These are phyloP conservation scores for Bombycilla garrulus DNA, from an alignment of 2,113 vertebrate genomes.

Conservation along the genomic window DNA sequence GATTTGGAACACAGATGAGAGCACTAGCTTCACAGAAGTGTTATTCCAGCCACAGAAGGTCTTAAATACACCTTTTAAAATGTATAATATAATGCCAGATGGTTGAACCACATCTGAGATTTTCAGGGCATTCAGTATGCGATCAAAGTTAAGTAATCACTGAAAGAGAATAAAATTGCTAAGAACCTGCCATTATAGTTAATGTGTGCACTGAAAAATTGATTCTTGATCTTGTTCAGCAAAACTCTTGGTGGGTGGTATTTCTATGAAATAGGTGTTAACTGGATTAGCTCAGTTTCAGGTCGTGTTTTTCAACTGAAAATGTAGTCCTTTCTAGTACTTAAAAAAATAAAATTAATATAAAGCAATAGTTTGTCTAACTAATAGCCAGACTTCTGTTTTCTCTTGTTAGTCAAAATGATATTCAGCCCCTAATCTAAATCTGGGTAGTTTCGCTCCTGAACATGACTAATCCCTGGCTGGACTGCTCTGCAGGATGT, in stretches of 20 bases:
- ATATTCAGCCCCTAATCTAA: neutral
- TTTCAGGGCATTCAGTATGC: neutral
- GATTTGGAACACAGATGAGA: slow-evolving; percentile 60
- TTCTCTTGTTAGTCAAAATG: neutral
- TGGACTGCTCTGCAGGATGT: neutral
- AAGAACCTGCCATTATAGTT: slow-evolving; percentile 1
- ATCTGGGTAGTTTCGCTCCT: neutral
- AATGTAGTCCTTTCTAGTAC: neutral
- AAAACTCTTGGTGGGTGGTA: slow-evolving; percentile 21
- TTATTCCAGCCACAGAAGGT: slow-evolving; percentile 58
- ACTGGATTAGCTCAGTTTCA: slow-evolving; percentile 15
- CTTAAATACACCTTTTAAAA: slow-evolving; percentile 58
- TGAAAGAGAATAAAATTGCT: neutral
- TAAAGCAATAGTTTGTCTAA: neutral
- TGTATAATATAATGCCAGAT: slow-evolving; percentile 31
- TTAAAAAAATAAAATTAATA: slow-evolving; percentile 7
- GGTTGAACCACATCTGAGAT: slow-evolving; percentile 38
- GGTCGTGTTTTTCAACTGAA: neutral
- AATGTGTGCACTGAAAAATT: neutral
- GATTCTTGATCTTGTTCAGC: slow-evolving; percentile 15
- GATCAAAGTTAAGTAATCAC: slow-evolving; percentile 33
- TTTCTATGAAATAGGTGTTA: slow-evolving; percentile 46
- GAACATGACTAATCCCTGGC: neutral
- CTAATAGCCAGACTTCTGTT: neutral
- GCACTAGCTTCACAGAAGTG: slow-evolving; percentile 10